These are phyloP conservation scores for Nanorana parkeri DNA, from an alignment of 2,113 vertebrate genomes.

Conservation along the genomic window DNA sequence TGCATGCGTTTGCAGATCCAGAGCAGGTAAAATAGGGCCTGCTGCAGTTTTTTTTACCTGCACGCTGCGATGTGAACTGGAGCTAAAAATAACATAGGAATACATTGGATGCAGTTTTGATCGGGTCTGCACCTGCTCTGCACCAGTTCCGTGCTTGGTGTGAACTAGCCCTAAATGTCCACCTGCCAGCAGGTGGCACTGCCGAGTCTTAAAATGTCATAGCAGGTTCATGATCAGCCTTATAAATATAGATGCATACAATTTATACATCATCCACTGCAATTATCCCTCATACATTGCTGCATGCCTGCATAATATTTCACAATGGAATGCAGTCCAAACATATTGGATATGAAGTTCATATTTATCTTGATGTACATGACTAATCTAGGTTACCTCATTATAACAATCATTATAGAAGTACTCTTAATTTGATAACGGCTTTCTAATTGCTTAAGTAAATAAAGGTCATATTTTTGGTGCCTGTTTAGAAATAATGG, in stretches of 20 bases:
- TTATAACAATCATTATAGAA: background rate
- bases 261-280: background rate
- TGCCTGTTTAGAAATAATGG: too few species aligned
- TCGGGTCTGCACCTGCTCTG: too few species aligned
- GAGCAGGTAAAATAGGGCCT: too few species aligned
- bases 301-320: background rate
- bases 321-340: background rate
- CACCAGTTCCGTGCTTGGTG: too few species aligned
- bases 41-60: too few species aligned
- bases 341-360: background rate
- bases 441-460: too few species aligned
- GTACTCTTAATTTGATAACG: background rate
- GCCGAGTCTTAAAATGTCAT: background rate
- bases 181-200: slow-evolving; percentile 46
- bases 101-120: too few species aligned
- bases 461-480: too few species aligned
- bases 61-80: too few species aligned
- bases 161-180: too few species aligned
- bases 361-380: background rate
- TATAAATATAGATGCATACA: background rate
- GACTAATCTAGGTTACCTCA: background rate
- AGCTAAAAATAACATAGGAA: too few species aligned
- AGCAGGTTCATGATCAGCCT: background rate
- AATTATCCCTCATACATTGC: background rate
- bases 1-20: too few species aligned